Base-by-base conservation (phyloP, 2,888 invertebrate species). In the Agrypnus murinus region DNA sequence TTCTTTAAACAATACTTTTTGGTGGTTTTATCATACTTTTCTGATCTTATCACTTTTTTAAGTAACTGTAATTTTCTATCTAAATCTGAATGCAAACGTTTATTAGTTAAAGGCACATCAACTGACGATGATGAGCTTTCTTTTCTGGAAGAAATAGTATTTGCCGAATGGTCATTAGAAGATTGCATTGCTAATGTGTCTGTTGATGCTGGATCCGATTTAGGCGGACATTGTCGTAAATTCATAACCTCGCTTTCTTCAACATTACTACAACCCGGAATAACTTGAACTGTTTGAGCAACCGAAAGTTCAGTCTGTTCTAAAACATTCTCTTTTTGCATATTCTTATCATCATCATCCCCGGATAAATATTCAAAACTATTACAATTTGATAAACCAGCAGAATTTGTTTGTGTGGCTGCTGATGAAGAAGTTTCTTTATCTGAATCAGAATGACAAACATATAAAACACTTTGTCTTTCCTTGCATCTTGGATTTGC, bases 311-410 rank as follows among this genome's bases (percentile, higher is more conserved):
- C n/a, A 40, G 4, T n/a, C 12, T n/a, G n/a, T n/a, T n/a, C n/a
- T n/a, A n/a, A n/a, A n/a, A 40, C 38, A 40, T 12, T n/a, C 7
- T 17, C 8, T 6, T 14, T 14, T 12, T 65, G 1, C 10, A 65
- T 45, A 25, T 65, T 45, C 34, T 46, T 9, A 3, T 46, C 62
- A 32, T 57, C 38, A 43, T 64, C 72, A 14, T 19, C 86, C 1
- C 88, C 88, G 58, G 87, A 88, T 84, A 89, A 86, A 80, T 92
- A 92, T 81, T 92, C 91, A 83, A 92, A 92, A 80, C 92, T 92
- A 77, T 91, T 90, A 34, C 90, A 90, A 79, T 89, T 88, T 73
- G 82, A 81, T 25, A 77, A 40, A n/a, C 50, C 45, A 17, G 72
- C 74, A 8, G 76, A 73, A 53, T 70, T 69, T 9, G 78, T 77